These are phyloP conservation scores for Frankliniella fusca DNA, from an alignment of 2,888 invertebrate genomes.

Conservation along the genomic window DNA sequence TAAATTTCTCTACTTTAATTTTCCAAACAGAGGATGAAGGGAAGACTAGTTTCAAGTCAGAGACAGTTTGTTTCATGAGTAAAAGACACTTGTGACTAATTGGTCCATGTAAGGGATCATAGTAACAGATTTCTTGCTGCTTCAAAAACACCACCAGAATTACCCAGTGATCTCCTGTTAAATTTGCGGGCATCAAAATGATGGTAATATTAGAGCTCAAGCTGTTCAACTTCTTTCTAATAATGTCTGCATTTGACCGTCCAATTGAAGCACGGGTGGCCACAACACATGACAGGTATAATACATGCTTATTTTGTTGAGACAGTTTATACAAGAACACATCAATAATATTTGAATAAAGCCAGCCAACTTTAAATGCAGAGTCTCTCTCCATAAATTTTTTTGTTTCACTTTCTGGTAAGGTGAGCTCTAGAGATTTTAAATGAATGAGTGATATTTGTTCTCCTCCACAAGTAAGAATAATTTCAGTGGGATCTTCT, in stretches of 20 bases:
- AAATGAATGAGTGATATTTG: too few species aligned
- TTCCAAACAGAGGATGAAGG: background rate
- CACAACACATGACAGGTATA: background rate
- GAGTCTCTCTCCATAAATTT: too few species aligned
- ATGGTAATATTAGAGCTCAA: background rate
- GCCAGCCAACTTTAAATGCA: too few species aligned
- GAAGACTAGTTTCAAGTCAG: background rate
- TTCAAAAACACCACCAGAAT: background rate
- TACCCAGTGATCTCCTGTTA: background rate
- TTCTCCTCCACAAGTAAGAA: too few species aligned
- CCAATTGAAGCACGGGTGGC: background rate
- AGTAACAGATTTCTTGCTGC: background rate
- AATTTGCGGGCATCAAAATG: background rate
- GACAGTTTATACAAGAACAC: background rate
- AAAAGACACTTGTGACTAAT: background rate
- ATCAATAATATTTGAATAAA: too few species aligned
- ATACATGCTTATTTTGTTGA: background rate
- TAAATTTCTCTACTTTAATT: background rate
- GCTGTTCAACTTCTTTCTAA: background rate
- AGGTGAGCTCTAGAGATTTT: too few species aligned
- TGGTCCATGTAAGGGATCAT: background rate
- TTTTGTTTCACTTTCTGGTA: too few species aligned
- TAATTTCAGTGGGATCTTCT: too few species aligned
- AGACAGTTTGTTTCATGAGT: background rate
- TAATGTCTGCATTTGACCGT: background rate